phyloP scores from a whole-genome alignment of 2,797 vertebrate genomes.

The Coccyzus lansbergi region DNA sequence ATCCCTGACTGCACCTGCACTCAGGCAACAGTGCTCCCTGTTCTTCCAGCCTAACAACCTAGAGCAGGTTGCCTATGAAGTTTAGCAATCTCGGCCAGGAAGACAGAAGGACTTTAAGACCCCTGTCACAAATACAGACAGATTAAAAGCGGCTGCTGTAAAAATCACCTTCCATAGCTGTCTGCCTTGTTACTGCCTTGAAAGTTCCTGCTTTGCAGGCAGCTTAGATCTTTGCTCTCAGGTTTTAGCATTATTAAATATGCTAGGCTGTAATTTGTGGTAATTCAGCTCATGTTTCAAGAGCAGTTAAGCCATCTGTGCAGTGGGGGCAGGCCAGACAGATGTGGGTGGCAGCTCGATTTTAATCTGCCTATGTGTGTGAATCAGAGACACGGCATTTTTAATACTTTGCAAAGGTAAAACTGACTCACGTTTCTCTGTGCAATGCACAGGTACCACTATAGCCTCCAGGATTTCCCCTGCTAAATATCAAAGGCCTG shows the following conservation, averaged over 20 bases:
- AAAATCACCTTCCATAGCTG: neutral
- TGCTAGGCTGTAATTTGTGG: neutral
- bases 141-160: neutral
- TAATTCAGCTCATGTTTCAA: neutral
- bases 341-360: slow-evolving; percentile 52
- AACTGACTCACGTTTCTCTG: slow-evolving; percentile 50
- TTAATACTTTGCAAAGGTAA: neutral
- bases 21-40: neutral
- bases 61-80: neutral
- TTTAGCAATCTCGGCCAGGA: neutral
- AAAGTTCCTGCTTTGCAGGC: neutral
- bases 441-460: neutral
- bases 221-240: neutral
- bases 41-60: neutral
- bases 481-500: slow-evolving; percentile 51
- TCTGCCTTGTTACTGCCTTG: neutral
- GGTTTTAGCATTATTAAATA: neutral
- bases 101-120: neutral
- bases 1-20: neutral
- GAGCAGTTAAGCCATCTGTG: neutral
- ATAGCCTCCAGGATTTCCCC: slow-evolving; percentile 53
- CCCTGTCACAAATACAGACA: neutral
- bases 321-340: slow-evolving; percentile 43
- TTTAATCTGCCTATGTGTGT: slow-evolving; percentile 22
- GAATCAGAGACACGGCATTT: slow-evolving; percentile 19